Evolutionary conservation across 2,888 invertebrate genomes (phyloP).

Genomic region (Autographa gamma): DNA sequence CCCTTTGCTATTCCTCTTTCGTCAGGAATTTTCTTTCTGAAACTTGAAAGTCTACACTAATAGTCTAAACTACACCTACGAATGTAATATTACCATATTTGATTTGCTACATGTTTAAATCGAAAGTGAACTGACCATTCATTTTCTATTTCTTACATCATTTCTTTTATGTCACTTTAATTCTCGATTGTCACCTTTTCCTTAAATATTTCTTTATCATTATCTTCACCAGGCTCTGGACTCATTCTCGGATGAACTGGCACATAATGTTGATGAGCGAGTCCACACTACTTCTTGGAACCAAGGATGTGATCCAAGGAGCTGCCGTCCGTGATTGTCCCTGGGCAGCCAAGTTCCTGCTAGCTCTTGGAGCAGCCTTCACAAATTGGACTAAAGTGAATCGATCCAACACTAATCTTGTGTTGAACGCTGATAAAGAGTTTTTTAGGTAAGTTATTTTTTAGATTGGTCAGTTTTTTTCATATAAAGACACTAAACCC

Average conservation of each 20-base stretch:
- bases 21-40: no score
- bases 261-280: conserved; percentile 75
- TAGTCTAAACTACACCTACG: no score
- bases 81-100: no score
- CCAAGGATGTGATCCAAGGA: conserved; percentile 72
- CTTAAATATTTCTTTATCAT: neutral
- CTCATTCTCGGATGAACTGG: conserved; percentile 78
- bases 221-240: conserved; percentile 73
- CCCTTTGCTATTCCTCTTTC: no score
- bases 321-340: conserved; percentile 78
- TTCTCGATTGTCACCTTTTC: neutral
- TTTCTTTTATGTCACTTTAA: neutral
- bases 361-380: conserved; percentile 71
- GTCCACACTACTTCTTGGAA: conserved; percentile 72
- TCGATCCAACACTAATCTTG: conserved; percentile 62
- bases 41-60: no score
- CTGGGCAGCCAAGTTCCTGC: conserved; percentile 76
- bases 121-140: no score
- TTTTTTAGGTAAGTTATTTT: conserved; percentile 68
- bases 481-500: no score
- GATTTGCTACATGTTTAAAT: no score
- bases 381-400: conserved; percentile 70
- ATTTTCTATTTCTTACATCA: no score
- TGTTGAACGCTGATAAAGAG: conserved; percentile 65
- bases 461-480: neutral